Base-by-base conservation (phyloP, 1,140 invertebrate species). In the Procambarus virginalis region DNA sequence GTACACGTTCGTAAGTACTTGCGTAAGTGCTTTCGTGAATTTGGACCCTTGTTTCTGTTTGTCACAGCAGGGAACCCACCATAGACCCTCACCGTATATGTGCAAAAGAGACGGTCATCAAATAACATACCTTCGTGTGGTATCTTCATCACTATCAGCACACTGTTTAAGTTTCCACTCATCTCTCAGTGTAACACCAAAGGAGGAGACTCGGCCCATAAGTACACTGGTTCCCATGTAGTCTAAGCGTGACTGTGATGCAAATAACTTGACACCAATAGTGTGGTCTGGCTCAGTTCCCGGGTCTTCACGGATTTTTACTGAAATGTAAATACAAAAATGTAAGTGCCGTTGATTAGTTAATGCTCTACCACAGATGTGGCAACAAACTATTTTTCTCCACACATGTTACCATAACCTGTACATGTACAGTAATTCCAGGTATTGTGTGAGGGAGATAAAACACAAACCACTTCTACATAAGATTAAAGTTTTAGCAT, bases 161-260 rank as follows among this genome's bases (percentile, higher is more conserved):
- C 87, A 94, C 46, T 87, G 89, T 51, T 93, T 92, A 92, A 96
- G 95, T 92, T 96, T 96, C 97, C 97, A 98, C 93, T 97, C 97
- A 94, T 98, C 97, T 84, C 96, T 94, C 75, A 98, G 94, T 76
- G 96, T 96, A 2, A 97, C 96, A 51, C 93, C 96, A 68, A 99
- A 95, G 34, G 96, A 95, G 89, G 97, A 98, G 4, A 99, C 97
- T 80, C 98, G 94, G 1, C 96, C 96, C 97, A 99, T 98, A 73
- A 99, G 94, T 68, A 98, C 97, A 92, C 95, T 95, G 9, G 97
- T 97, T 83, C 98, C 98, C 98, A 99, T 99, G 94, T 99, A 99
- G 94, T 99, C 98, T 46, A 99, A 94, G 34, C 98, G 95, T 87
- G 98, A 95, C 94, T 99, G 98, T 9, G 99, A 93, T 2, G 97